phyloP scores from a whole-genome alignment of 2,797 vertebrate genomes.

The Champsocephalus gunnari region DNA sequence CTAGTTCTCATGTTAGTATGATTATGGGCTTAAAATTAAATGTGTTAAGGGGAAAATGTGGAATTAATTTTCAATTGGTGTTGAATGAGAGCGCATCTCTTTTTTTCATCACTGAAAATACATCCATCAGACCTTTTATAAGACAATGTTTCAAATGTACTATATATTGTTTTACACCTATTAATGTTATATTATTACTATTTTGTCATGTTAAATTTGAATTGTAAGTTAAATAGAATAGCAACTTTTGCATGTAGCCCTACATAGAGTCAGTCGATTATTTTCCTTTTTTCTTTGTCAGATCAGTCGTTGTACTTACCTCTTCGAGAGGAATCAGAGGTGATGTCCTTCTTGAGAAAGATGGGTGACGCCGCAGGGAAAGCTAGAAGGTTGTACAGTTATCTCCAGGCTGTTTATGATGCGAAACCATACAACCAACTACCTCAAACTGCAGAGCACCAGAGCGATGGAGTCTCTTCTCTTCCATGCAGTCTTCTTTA shows the following conservation, averaged over 20 bases:
- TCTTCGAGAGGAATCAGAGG: background rate
- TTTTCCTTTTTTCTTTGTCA: conserved; percentile 3
- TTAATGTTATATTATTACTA: background rate
- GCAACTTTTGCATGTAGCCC: background rate
- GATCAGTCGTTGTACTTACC: conserved; percentile 69
- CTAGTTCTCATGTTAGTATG: conserved; percentile 25
- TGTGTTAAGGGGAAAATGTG: conserved; percentile 32
- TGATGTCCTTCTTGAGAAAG: conserved; percentile 53
- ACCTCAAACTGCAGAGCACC: conserved; percentile 90
- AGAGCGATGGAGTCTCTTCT: conserved; percentile 47
- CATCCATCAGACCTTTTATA: background rate
- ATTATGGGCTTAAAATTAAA: conserved; percentile 37
- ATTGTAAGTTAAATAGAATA: background rate
- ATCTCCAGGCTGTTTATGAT: conserved; percentile 86
- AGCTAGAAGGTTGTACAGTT: conserved; percentile 89
- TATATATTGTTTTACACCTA: background rate
- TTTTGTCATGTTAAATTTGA: background rate
- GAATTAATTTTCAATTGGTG: conserved; percentile 32
- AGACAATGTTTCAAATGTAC: background rate
- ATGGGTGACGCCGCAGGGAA: conserved; percentile 89
- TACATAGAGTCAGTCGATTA: background rate
- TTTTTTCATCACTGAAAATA: conserved; percentile 11
- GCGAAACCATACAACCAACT: conserved; percentile 92
- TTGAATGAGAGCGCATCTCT: conserved; percentile 1
- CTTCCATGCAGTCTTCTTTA: conserved; percentile 21